These are phyloP conservation scores for Cryptophagus acutangulus DNA, from an alignment of 2,888 invertebrate genomes.

Conservation along the genomic window DNA sequence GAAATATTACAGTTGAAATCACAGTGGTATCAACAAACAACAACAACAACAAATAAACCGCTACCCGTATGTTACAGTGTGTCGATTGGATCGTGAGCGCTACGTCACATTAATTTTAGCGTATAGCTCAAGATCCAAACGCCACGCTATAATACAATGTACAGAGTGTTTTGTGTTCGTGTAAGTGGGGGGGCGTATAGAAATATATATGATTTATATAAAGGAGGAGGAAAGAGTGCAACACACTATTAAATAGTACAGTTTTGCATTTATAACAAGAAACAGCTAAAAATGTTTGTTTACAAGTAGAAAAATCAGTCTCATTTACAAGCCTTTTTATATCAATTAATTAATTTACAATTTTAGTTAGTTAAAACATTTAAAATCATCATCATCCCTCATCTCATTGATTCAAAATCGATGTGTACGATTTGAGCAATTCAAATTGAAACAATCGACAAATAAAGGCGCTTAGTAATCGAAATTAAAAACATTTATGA, in stretches of 20 bases:
- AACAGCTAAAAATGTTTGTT: conserved; percentile 30
- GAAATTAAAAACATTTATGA: conserved; percentile 31
- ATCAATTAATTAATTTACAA: conserved; percentile 1
- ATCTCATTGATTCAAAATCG: background rate
- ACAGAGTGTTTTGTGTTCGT: conserved; percentile 5
- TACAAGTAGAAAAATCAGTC: conserved; percentile 41
- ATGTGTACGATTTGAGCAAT: conserved; percentile 17
- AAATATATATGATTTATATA: conserved; percentile 13
- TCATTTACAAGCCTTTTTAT: conserved; percentile 38
- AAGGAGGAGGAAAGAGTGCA: conserved; percentile 22
- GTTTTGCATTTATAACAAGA: conserved; percentile 27
- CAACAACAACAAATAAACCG: too few relatives aligned
- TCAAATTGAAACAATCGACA: conserved; percentile 20
- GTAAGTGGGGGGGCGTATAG: conserved; percentile 12
- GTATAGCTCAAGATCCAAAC: too few relatives aligned
- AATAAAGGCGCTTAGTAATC: conserved; percentile 22
- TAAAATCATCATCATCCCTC: background rate
- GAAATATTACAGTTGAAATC: conserved; percentile 28
- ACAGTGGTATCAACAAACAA: conserved; percentile 31
- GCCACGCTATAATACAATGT: too few relatives aligned
- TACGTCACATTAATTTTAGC: background rate
- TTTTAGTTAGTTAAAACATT: background rate
- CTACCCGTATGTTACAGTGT: conserved; percentile 25
- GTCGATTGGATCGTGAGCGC: background rate
- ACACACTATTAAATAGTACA: conserved; percentile 18